Percentiles rank a stretch among this genome's conserved stretches.
Evolutionary conservation across 2,888 invertebrate genomes (phyloP).

Genomic region (Tetanocera ferruginea): DNA sequence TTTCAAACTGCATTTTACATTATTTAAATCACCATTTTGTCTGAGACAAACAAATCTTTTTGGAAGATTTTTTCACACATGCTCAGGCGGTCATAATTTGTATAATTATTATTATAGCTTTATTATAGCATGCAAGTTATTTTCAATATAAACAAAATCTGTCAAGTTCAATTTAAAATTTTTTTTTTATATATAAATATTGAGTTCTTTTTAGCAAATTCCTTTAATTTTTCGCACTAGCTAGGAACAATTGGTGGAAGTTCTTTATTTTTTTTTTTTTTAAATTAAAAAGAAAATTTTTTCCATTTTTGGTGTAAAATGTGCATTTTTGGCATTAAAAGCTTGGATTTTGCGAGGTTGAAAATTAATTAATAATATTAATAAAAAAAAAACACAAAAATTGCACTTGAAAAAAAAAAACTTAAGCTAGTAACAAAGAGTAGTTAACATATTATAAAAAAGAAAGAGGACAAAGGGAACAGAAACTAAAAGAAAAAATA

Average conservation of each 20-base stretch:
- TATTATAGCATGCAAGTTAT: no score
- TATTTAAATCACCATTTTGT: no score
- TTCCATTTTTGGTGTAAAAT: slow-evolving; percentile 22
- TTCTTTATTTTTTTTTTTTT: neutral
- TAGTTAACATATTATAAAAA: slow-evolving; percentile 45
- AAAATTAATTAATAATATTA: slow-evolving; percentile 24
- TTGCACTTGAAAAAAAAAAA: slow-evolving; percentile 35
- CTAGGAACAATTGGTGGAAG: slow-evolving; percentile 31
- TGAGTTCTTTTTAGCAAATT: neutral
- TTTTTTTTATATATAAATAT: neutral
- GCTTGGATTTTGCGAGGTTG: slow-evolving; percentile 45
- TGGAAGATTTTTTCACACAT: no score
- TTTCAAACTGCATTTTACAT: no score
- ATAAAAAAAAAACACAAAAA: slow-evolving; percentile 22
- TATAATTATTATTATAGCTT: no score
- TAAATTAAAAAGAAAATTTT: neutral
- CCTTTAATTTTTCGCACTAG: slow-evolving; percentile 5
- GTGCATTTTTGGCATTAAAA: slow-evolving; percentile 45
- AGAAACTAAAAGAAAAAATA: slow-evolving; percentile 21
- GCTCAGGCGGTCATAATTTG: no score
- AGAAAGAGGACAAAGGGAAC: slow-evolving; percentile 26
- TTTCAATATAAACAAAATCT: no score
- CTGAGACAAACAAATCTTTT: no score
- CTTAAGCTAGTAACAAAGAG: slow-evolving; percentile 44
- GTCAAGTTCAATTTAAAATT: no score